Evolutionary conservation across 2,113 vertebrate genomes (phyloP).

Genomic region (Oncorhynchus gorbuscha): DNA sequence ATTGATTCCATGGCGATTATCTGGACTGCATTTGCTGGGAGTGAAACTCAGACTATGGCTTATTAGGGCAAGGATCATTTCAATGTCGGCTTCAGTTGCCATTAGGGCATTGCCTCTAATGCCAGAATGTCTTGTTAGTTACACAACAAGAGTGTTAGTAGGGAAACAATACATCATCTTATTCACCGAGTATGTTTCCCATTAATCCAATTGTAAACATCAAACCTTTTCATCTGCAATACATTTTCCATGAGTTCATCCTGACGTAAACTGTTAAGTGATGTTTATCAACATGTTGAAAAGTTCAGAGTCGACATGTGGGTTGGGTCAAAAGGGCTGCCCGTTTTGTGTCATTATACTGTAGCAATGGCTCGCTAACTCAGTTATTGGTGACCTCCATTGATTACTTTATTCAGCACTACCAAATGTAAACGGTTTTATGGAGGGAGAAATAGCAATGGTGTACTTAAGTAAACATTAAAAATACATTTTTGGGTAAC

Average conservation of each 20-base stretch:
- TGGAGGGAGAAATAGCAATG: too few species aligned
- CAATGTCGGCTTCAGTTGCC: not conserved
- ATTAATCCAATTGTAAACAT: not conserved
- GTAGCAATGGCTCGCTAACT: not conserved
- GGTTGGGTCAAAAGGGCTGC: not conserved
- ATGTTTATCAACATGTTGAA: too few species aligned
- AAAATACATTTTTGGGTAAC: too few species aligned
- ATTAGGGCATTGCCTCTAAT: not conserved
- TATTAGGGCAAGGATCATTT: not conserved
- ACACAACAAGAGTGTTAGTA: not conserved
- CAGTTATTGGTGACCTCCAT: not conserved
- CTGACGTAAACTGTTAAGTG: not conserved
- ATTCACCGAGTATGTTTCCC: not conserved
- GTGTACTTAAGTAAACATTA: too few species aligned
- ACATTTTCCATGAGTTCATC: constrained; percentile 12
- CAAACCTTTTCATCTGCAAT: constrained; percentile 1
- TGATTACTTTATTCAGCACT: not conserved
- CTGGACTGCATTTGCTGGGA: not conserved
- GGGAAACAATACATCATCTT: not conserved
- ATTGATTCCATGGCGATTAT: not conserved
- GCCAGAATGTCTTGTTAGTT: not conserved
- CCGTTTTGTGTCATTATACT: not conserved
- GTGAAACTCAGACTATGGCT: not conserved
- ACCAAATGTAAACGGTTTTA: not conserved
- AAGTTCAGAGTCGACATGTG: not conserved